These are phyloP conservation scores for Cercopithecus diana DNA, from an alignment of 2,797 vertebrate genomes.

Conservation along the genomic window DNA sequence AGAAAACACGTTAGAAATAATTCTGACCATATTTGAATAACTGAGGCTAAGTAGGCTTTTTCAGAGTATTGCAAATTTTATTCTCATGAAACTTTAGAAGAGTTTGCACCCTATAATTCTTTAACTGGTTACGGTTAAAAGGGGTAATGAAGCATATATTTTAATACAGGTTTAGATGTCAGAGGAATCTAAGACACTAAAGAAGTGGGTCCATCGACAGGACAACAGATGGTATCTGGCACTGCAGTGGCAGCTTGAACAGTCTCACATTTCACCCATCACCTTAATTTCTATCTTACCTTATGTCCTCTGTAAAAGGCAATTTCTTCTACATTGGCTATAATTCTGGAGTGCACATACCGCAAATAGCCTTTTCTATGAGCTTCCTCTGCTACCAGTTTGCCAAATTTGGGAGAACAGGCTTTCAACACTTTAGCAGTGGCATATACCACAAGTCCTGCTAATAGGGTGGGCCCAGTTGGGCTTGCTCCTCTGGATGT, in stretches of 20 bases:
- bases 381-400: slow-evolving; percentile 97
- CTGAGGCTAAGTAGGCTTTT: background rate
- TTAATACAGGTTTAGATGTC: slow-evolving; percentile 67
- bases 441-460: slow-evolving; percentile 94
- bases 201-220: slow-evolving; percentile 33
- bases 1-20: slow-evolving; percentile 25
- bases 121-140: slow-evolving; percentile 14
- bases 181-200: slow-evolving; percentile 25
- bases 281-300: slow-evolving; percentile 85
- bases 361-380: slow-evolving; percentile 95
- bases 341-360: slow-evolving; percentile 97
- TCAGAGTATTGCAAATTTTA: background rate
- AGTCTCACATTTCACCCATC: slow-evolving; percentile 53
- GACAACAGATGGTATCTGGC: background rate
- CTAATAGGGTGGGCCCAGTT: slow-evolving; percentile 93
- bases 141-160: background rate
- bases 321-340: slow-evolving; percentile 97
- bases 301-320: slow-evolving; percentile 99
- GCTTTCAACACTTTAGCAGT: slow-evolving; percentile 95
- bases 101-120: slow-evolving; percentile 18
- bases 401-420: slow-evolving; percentile 96
- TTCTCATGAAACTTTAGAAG: slow-evolving; percentile 44
- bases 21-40: background rate
- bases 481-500: slow-evolving; percentile 94
- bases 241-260: background rate